Conservation (phyloP, 1,140 invertebrate species). For the Pseudomyrmex sp. region DNA sequence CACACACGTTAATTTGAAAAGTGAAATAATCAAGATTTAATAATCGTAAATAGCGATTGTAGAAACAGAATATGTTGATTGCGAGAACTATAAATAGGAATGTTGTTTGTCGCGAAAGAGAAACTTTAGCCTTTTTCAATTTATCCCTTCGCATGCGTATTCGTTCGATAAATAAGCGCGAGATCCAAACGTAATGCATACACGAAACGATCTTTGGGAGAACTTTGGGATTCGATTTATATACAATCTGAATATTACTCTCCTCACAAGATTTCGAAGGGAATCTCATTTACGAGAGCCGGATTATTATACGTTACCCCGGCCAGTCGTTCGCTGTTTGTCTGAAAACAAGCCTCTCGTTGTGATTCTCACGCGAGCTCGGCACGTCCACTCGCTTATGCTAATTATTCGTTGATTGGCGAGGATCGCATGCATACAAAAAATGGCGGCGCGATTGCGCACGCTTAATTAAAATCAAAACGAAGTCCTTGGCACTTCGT, state of each 20-base stretch:
- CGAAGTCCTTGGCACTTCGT: background rate
- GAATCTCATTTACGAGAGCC: slow-evolving; percentile 43
- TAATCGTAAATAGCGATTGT: too few relatives aligned
- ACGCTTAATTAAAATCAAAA: slow-evolving; percentile 39
- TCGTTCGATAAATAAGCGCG: slow-evolving; percentile 44
- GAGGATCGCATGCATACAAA: background rate
- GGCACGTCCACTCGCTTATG: slow-evolving; percentile 27
- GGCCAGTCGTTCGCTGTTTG: slow-evolving; percentile 33
- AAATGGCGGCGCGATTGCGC: slow-evolving; percentile 13
- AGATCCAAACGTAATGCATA: slow-evolving; percentile 3
- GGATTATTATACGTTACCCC: slow-evolving; percentile 41
- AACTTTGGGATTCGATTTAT: slow-evolving; percentile 30
- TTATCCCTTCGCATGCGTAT: slow-evolving; percentile 42
- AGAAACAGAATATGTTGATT: too few relatives aligned
- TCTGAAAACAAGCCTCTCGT: slow-evolving; percentile 2
- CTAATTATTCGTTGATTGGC: slow-evolving; percentile 27
- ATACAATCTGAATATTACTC: slow-evolving; percentile 31
- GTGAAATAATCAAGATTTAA: too few relatives aligned
- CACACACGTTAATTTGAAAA: too few relatives aligned
- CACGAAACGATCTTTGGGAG: slow-evolving; percentile 23
- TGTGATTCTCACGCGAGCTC: slow-evolving; percentile 36
- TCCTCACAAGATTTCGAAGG: slow-evolving; percentile 4
- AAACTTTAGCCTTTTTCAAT: slow-evolving; percentile 27
- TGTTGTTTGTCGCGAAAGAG: background rate
- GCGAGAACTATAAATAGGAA: slow-evolving; percentile 3